phyloP scores from a whole-genome alignment of 2,888 invertebrate genomes.

The Cryptophagus acutangulus region DNA sequence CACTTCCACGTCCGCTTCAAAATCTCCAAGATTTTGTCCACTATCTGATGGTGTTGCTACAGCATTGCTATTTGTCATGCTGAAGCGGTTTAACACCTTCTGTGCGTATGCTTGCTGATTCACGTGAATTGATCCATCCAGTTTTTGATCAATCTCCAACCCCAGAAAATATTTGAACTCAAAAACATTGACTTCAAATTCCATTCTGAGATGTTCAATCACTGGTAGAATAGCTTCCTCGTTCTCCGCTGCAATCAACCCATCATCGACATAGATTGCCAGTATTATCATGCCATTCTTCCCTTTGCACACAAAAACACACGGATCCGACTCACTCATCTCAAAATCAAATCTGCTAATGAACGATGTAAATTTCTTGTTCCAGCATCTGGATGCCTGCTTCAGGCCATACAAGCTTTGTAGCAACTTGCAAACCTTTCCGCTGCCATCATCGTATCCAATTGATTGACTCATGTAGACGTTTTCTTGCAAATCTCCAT shows the following conservation, averaged over 20 bases:
- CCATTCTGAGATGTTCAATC: not conserved
- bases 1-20: not conserved
- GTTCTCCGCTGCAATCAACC: not conserved
- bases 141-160: not conserved
- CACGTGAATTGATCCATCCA: not conserved
- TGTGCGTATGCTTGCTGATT: not conserved
- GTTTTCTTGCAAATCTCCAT: conserved; percentile 24
- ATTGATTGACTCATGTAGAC: conserved; percentile 22
- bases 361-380: conserved; percentile 30
- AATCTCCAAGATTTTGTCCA: not conserved
- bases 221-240: not conserved
- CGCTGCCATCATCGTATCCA: conserved; percentile 14
- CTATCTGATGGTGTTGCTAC: not conserved
- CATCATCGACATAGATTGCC: not conserved
- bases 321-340: conserved; percentile 30
- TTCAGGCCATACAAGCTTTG: conserved; percentile 39
- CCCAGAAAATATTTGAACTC: not conserved
- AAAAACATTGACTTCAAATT: not conserved
- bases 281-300: not conserved
- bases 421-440: conserved; percentile 31
- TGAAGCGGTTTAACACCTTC: not conserved
- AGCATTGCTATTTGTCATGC: not conserved
- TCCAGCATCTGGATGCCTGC: conserved; percentile 14
- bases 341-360: conserved; percentile 28
- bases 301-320: conserved; percentile 21